phyloP scores from a whole-genome alignment of 2,888 invertebrate genomes.

The Sinelater perroti region DNA sequence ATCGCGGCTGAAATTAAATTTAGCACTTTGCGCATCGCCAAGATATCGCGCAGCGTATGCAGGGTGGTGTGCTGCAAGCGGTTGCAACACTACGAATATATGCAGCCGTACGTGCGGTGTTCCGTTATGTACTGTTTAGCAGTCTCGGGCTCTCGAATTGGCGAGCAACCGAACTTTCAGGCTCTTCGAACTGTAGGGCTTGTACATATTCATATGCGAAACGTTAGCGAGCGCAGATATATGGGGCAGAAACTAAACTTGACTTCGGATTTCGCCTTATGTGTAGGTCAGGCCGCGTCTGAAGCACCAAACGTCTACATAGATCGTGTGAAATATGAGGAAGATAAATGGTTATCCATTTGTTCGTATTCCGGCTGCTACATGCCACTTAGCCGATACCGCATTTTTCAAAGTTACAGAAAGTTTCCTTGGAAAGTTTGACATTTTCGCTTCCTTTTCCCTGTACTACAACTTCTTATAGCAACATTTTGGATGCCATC shows the following conservation, averaged over 20 bases:
- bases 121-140: not conserved
- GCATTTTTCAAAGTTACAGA: conserved; percentile 14
- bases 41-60: conserved; percentile 20
- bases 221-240: not conserved
- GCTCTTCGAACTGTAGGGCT: too few relatives aligned
- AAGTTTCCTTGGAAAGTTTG: conserved; percentile 13
- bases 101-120: conserved; percentile 5
- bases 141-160: too few relatives aligned
- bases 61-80: too few relatives aligned
- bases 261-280: not conserved
- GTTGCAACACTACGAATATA: conserved; percentile 4
- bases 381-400: conserved; percentile 11
- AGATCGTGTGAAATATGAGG: conserved; percentile 12
- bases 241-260: not conserved
- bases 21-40: conserved; percentile 27
- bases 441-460: too few relatives aligned
- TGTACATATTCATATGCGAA: not conserved
- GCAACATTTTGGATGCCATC: too few relatives aligned
- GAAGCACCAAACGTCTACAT: conserved; percentile 5
- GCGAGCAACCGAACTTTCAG: too few relatives aligned
- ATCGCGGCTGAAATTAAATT: conserved; percentile 32
- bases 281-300: not conserved
- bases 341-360: conserved; percentile 15
- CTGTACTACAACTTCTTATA: too few relatives aligned
- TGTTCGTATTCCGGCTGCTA: conserved; percentile 2